Base-by-base conservation (phyloP, 2,797 vertebrate genomes). In the Antennarius maculatus region DNA sequence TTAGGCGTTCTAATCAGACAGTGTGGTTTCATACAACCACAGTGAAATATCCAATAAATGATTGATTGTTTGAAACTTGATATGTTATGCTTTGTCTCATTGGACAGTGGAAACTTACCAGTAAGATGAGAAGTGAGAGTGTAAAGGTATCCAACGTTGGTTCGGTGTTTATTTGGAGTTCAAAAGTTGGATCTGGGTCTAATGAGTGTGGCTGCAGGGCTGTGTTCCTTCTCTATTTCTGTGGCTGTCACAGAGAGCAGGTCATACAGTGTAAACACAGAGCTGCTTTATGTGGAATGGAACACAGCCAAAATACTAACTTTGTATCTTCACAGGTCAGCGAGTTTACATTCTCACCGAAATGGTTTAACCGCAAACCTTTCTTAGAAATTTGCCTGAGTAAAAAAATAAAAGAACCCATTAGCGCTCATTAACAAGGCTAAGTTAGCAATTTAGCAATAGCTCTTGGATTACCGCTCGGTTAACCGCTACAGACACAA, bases 81-180 rank as follows among this genome's bases (percentile, higher is more conserved):
- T 42, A 15, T 57, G 1, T 59, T 56, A 54, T 69, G 51, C 1
- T 0, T 59, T 34, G 51, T 74, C 13, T 28, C 0, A 34, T 37
- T 29, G 37, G 6, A 49, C 9, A 37, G 5, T 71, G 39, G 18
- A 59, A 70, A 61, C 7, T 68, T 58, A 12, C 23, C n/a, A 60
- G 9, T 46, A 61, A 71, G 31, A 68, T 61, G n/a, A 28, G 68
- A 83, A 77, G 55, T 77, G 69, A 73, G 4, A 66, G 7, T 47
- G 2, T 0, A 42, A 63, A 31, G 63, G 16, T 75, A 66, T 68
- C 54, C 42, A 54, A 10, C 8, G 2, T 18, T 52, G 39, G 2
- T 66, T 62, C 5, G 29, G n/a, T 43, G 17, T 46, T 61, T 61
- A 47, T 66, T 69, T 58, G 15, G 10, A 68, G 47, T 1, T 15